Evolutionary conservation across 2,888 invertebrate species (phyloP), one percentile per base, ranked within the genome.

Genomic region (Ophonus ardosiacus): DNA sequence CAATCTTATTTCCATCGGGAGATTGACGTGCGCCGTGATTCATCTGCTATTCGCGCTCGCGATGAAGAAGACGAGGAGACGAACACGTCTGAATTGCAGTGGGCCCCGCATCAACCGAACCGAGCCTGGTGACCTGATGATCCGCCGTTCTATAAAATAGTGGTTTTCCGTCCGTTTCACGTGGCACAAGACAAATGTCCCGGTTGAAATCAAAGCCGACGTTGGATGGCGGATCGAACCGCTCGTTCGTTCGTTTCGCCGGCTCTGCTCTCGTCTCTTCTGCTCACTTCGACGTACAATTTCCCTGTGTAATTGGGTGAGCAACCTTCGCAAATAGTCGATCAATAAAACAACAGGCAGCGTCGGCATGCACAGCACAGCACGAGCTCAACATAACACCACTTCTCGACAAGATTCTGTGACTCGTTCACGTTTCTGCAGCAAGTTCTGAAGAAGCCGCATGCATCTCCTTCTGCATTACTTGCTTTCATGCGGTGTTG

Each of bases 281-380:
- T 56, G 51, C 81, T 63, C 84, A 43, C 63, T 57, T 40, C 80
- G 61, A 78, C 78, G 84, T 74, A 84, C 84, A 78, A 84, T 84
- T 84, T 84, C 84, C 84, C 84, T 84, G 84, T 78, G 84, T 84
- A 84, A 84, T 84, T 84, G 84, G 84, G 84, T 84, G 84, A 84
- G 78, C 84, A 84, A 78, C 78, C 78, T 84, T 78, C 84, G 83
- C 78, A 78, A 84, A 84, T 84, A 78, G 84, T 43, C 84, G 84
- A 84, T 84, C 84, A 84, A 84, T 84, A 84, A 83, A 84, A 84
- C 78, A 84, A 84, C 84, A 78, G 65, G 51, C 63, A 24, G 38
- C 68, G 21, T 24, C 24, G 21, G 21, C 24, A 63, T 63, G 63
- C 15, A n/a, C n/a, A n/a, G n/a, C n/a, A n/a, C n/a, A n/a, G n/a